These are phyloP conservation scores for Parasteatoda lunata DNA, from an alignment of 2,888 invertebrate species.

Conservation along the genomic window DNA sequence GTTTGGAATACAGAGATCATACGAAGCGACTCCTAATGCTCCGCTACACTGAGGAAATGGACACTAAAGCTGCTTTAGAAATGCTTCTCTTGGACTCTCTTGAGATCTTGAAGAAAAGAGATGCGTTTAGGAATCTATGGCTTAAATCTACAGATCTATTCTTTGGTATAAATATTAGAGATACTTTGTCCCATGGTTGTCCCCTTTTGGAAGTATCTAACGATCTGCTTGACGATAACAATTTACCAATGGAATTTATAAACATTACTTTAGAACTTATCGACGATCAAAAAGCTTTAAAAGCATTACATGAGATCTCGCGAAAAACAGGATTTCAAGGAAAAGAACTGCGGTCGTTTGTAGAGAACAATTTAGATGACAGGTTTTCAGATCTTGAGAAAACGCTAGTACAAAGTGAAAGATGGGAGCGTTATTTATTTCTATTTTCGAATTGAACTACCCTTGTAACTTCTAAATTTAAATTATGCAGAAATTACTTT, in stretches of 20 bases:
- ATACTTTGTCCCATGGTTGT: not conserved
- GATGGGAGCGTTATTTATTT: not conserved
- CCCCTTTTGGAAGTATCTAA: not conserved
- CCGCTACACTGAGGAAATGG: not conserved
- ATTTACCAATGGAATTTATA: not conserved
- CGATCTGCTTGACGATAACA: not conserved
- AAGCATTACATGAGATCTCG: not conserved
- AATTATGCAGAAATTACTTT: too few relatives aligned
- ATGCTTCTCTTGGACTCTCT: not conserved
- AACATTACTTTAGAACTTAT: not conserved
- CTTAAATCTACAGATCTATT: not conserved
- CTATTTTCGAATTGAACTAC: not conserved
- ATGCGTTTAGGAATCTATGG: not conserved
- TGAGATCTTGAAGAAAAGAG: not conserved
- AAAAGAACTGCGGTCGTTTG: not conserved
- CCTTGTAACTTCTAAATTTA: not conserved
- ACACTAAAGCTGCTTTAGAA: not conserved
- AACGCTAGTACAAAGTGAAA: not conserved
- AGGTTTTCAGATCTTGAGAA: not conserved
- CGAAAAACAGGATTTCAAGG: not conserved
- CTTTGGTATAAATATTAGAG: not conserved
- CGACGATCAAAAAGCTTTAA: not conserved
- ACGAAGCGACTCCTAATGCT: not conserved
- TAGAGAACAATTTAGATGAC: not conserved
- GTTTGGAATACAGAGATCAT: not conserved